Evolutionary conservation across 2,888 invertebrate genomes (phyloP), one percentile per base, ranked within the genome.

Genomic region (Aethes cnicana): DNA sequence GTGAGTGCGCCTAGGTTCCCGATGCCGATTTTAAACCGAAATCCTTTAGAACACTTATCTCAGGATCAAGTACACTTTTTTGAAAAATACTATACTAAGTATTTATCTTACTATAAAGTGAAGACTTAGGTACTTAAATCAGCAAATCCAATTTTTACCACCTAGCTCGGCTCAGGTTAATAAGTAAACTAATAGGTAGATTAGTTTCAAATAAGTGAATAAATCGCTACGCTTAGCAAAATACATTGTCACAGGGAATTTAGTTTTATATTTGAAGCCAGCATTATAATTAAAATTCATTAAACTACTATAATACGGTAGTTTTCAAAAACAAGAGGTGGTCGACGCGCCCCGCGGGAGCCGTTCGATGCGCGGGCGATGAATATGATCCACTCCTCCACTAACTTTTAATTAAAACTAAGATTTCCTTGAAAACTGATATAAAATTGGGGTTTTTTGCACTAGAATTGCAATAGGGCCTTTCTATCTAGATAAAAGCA

Each of bases 371-470:
- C 65, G 66, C 55, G 62, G 62, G 64, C 69, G 59, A 63, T 72
- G 77, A 72, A 74, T 75, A 80, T 81, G 76, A 79, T 79, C 76
- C 76, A 61, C 62, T 64, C 66, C 63, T 44, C 67, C 65, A 65
- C 67, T 69, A 75, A 76, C 66, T 79, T 84, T 81, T 82, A 82
- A 84, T 84, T 84, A 83, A 81, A 83, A 77, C 72, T 75, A 69
- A 69, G 66, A 66, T 66, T 64, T 56, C 53, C 63, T 63, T 72
- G 75, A 79, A 76, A 74, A 69, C 58, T 59, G 12, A 28, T 33
- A 26, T 23, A 12, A 11, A 32, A 33, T 30, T 32, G 14, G 17
- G 6, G 9, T 9, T 11, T 25, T 33, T 18, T 23, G n/a, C 11
- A 11, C 14, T 7, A 26, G 7, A 23, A 23, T 23, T 7, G n/a